Evolutionary conservation across 2,797 vertebrate genomes (phyloP), one percentile per base, ranked within the genome.

Genomic region (Falco rusticolus): DNA sequence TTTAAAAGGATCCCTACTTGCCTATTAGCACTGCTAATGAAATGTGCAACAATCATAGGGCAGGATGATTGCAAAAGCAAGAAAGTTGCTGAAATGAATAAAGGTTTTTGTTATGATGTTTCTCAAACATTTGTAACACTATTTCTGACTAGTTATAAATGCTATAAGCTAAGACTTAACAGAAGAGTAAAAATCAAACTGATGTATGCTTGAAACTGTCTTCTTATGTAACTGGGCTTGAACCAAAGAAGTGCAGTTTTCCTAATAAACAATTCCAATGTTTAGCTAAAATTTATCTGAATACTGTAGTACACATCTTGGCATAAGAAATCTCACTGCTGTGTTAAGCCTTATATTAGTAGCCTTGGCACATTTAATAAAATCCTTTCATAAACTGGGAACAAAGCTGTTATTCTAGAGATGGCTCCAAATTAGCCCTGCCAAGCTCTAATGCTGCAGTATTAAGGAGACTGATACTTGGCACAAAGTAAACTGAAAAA

Each of bases 391-490:
- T 54, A 96, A 90, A 90, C 0, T 50, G 39, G 71, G 69, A 81
- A 53, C 45, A 86, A 90, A 93, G 25, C n/a, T 72, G 60, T 65
- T 90, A 19, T 77, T 94, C 83, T 85, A 57, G 41, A 95, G 47
- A 83, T 69, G 57, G 37, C 15, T 90, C 53, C 48, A 79, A 88
- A 72, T 82, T 26, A 65, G 10, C 11, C 53, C 54, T 61, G 41
- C 41, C 34, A 86, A 69, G 18, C 48, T 66, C 29, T 47, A 83
- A 83, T 65, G 39, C 45, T 88, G 31, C 61, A 50, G 28, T 82
- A 71, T 76, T 93, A 92, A 87, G 74, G 57, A 93, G 51, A 54
- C 28, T 39, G 56, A 63, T 86, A 37, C 64, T 95, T 92, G 81
- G 69, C 70, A 87, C 37, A 71, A 13, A 61, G 20, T 5, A 88